A percentile compares a stretch with the other conserved stretches of the same genome.
Evolutionary conservation across 2,888 invertebrate genomes (phyloP).

Genomic region (Prosopocoilus inquinatus): DNA sequence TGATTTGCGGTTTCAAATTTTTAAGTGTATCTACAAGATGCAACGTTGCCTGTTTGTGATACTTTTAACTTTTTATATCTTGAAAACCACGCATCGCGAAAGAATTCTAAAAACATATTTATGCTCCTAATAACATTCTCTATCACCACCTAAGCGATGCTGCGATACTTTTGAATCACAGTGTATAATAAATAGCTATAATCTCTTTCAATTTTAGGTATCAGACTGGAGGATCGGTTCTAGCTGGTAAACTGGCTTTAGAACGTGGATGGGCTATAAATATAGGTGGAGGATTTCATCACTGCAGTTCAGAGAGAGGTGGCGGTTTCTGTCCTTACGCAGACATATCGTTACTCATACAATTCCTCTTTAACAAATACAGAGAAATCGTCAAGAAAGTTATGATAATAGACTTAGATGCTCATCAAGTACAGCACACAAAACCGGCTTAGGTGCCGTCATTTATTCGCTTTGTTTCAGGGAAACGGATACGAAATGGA

Average conservation of each 20-base stretch:
- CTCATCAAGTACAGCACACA: conserved; percentile 69
- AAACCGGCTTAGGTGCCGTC: too few species aligned
- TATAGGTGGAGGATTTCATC: conserved; percentile 90
- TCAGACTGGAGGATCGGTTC: conserved; percentile 80
- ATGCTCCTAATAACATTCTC: too few species aligned
- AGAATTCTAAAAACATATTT: too few species aligned
- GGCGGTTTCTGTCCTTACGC: conserved; percentile 91
- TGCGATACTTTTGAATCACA: background rate
- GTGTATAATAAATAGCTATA: too few species aligned
- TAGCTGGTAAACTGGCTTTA: conserved; percentile 79
- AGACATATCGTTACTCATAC: conserved; percentile 78
- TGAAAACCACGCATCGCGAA: too few species aligned
- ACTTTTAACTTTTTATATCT: too few species aligned
- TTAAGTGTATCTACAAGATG: too few species aligned
- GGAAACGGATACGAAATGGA: conserved; percentile 88
- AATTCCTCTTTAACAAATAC: conserved; percentile 61
- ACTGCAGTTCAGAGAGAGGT: conserved; percentile 73
- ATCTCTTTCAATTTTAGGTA: conserved; percentile 49
- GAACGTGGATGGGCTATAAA: conserved; percentile 87
- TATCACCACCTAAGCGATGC: too few species aligned
- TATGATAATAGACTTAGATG: conserved; percentile 90
- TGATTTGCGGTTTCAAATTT: too few species aligned
- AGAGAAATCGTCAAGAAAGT: conserved; percentile 60
- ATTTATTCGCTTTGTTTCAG: conserved; percentile 47
- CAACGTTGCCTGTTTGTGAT: background rate